Percentiles rank a stretch among this genome's conserved stretches.
These are phyloP conservation scores for Pammene aurita DNA, from an alignment of 2,888 invertebrate species.

Conservation along the genomic window DNA sequence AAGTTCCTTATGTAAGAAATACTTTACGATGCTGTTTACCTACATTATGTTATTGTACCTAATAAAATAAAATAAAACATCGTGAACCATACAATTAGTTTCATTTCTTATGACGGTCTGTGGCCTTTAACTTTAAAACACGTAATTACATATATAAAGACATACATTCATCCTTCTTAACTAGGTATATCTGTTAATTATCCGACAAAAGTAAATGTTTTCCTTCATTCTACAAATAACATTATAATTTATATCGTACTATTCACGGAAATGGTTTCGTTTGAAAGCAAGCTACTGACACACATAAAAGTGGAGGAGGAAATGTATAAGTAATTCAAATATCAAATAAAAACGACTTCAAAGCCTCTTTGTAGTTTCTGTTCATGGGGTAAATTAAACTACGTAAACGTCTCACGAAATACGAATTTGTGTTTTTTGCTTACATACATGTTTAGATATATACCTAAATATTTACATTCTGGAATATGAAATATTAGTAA, in stretches of 20 bases:
- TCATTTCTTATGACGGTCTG: too few species aligned
- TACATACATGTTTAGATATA: background rate
- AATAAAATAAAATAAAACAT: too few species aligned
- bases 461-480: background rate
- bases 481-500: background rate
- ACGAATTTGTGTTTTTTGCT: background rate
- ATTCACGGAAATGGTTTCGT: conserved; percentile 17
- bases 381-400: conserved; percentile 26
- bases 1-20: too few species aligned
- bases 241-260: conserved; percentile 5
- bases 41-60: too few species aligned
- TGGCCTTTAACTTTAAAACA: too few species aligned
- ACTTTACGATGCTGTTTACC: too few species aligned
- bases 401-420: conserved; percentile 12
- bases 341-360: conserved; percentile 30
- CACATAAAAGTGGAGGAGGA: conserved; percentile 9
- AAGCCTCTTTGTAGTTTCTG: conserved; percentile 37
- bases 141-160: too few species aligned
- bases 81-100: too few species aligned
- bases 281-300: conserved; percentile 21
- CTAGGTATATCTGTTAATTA: too few species aligned
- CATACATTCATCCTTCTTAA: too few species aligned
- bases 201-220: background rate
- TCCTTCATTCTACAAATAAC: background rate
- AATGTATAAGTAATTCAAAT: conserved; percentile 26